Evolutionary conservation across 2,797 vertebrate species (phyloP), one percentile per base, ranked within the genome.

Genomic region (Triplophysa yarkandensis): DNA sequence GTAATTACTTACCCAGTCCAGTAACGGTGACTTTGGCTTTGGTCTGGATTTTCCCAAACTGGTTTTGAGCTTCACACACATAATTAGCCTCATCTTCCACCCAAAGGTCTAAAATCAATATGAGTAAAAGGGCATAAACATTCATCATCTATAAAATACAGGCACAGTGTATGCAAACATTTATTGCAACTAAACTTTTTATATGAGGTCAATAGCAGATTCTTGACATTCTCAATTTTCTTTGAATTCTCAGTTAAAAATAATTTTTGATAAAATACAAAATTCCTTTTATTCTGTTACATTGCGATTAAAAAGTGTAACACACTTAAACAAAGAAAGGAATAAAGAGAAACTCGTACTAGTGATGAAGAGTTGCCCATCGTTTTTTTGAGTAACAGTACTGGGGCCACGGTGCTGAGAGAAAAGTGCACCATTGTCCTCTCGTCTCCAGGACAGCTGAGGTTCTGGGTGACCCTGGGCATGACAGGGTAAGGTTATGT

Each of bases 41-140:
- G 0, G 94, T 87, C 80, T 94, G 90, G 84, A 98, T 93, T 84
- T 83, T 95, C 14, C 98, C 98, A 91, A 99, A 98, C 75, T 93
- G 94, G 85, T 99, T 99, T 83, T 93, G 92, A 77, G 95, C 97
- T 85, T 98, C 95, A 91, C 98, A 99, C 28, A 96, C 32, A 0
- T 98, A 99, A 7, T 88, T 90, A 0, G 89, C 93, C 73, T 96
- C 94, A 87, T 98, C 96, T 25, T 88, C 94, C 70, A 98, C 91
- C 96, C 96, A 98, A 44, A 99, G 81, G 80, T 93, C 97, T 99
- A 28, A 60, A 71, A 55, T 21, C 16, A 14, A 62, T 62, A 77
- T 23, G 54, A 66, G 7, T 41, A 2, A 7, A 36, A 7, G 6
- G 16, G 50, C 17, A 43, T 62, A 5, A 60, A 60, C 27, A 8